These are phyloP conservation scores for Megaptera novaeangliae DNA, from an alignment of 2,113 vertebrate genomes.

Conservation along the genomic window DNA sequence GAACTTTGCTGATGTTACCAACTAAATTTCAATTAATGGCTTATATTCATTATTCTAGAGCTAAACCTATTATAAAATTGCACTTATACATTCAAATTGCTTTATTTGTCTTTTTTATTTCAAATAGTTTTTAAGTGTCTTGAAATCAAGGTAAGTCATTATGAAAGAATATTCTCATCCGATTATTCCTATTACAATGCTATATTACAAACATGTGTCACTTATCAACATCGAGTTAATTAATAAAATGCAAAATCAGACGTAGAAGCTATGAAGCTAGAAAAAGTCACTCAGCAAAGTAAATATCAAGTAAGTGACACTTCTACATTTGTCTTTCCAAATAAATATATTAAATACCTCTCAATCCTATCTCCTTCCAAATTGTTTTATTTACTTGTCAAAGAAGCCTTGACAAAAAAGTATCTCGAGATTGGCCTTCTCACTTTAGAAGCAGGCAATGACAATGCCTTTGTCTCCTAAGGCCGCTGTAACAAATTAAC, in stretches of 20 bases:
- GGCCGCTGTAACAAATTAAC: background rate
- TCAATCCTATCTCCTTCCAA: background rate
- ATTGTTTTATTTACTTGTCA: background rate
- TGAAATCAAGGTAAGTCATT: constrained; percentile 41
- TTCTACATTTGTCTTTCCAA: background rate
- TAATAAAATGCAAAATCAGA: constrained; percentile 33
- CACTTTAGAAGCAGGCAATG: background rate
- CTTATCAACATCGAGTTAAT: constrained; percentile 27
- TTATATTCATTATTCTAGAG: constrained; percentile 77
- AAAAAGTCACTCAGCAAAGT: constrained; percentile 5
- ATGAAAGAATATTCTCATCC: background rate
- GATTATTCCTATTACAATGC: constrained; percentile 5
- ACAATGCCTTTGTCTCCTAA: background rate
- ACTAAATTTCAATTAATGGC: constrained; percentile 84
- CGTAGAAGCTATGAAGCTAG: background rate
- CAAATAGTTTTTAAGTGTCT: constrained; percentile 43
- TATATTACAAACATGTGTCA: background rate
- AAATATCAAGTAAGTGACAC: constrained; percentile 23
- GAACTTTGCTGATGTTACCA: constrained; percentile 79
- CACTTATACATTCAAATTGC: constrained; percentile 74
- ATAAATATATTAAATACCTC: background rate
- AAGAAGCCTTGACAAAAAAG: background rate
- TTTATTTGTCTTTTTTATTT: constrained; percentile 61
- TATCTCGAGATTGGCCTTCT: background rate
- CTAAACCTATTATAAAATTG: constrained; percentile 57